phyloP scores from a whole-genome alignment of 2,113 vertebrate genomes.

The Apteryx mantelli region DNA sequence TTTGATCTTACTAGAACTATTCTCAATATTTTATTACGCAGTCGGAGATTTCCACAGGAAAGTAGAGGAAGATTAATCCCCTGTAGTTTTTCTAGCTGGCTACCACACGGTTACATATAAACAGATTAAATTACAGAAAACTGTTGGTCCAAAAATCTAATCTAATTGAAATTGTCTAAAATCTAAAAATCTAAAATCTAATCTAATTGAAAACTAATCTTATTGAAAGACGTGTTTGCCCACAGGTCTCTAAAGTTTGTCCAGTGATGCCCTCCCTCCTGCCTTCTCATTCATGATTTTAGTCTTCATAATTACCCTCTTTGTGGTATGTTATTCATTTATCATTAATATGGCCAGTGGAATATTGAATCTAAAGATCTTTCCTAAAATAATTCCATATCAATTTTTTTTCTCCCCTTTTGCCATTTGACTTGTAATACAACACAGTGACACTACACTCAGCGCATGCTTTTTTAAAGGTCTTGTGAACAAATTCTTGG shows the following conservation, averaged over 20 bases:
- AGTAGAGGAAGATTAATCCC: background rate
- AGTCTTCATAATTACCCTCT: background rate
- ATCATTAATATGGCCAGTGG: background rate
- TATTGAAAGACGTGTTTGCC: background rate
- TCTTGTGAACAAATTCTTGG: background rate
- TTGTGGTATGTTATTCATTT: background rate
- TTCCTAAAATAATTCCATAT: background rate
- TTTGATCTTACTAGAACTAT: background rate
- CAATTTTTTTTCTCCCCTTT: background rate
- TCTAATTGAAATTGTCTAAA: background rate
- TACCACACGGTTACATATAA: background rate
- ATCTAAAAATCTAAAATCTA: background rate
- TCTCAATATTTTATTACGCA: background rate
- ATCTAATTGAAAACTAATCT: background rate
- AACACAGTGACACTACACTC: background rate
- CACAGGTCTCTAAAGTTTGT: background rate
- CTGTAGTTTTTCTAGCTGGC: background rate
- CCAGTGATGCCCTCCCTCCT: background rate
- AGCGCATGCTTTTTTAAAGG: background rate
- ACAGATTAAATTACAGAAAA: slow-evolving; percentile 15
- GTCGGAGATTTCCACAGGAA: background rate
- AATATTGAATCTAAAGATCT: background rate
- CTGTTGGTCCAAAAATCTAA: background rate
- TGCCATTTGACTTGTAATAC: background rate
- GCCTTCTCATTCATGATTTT: background rate